Percentiles rank a stretch among this genome's conserved stretches.
These are phyloP conservation scores for Aethes cnicana DNA, from an alignment of 2,888 invertebrate species.

Conservation along the genomic window DNA sequence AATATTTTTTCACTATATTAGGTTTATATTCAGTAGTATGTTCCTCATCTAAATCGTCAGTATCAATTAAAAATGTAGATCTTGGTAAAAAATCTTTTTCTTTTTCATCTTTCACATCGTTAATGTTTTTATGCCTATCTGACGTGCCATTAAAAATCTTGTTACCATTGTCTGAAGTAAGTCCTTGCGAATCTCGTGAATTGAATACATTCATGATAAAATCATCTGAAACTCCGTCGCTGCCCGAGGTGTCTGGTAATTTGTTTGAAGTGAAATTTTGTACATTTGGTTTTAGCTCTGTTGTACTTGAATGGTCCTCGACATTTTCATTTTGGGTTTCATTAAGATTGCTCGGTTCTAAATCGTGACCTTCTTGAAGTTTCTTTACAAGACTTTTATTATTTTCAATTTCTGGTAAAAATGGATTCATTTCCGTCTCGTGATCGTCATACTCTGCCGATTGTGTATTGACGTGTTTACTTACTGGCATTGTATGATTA, in stretches of 20 bases:
- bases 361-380: constrained; percentile 80
- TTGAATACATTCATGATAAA: constrained; percentile 43
- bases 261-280: constrained; percentile 5
- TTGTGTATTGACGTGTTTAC: constrained; percentile 51
- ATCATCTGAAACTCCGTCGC: constrained; percentile 45
- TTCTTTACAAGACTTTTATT: constrained; percentile 83
- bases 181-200: constrained; percentile 36
- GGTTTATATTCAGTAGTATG: constrained; percentile 31
- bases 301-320: constrained; percentile 47
- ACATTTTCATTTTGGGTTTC: constrained; percentile 71
- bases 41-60: constrained; percentile 63
- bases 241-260: constrained; percentile 36
- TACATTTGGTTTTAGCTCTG: not conserved
- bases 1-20: constrained; percentile 35
- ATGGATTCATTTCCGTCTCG: constrained; percentile 85
- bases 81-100: constrained; percentile 46
- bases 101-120: constrained; percentile 34
- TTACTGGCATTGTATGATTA: constrained; percentile 48
- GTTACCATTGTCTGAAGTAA: constrained; percentile 34
- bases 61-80: constrained; percentile 67
- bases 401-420: constrained; percentile 85
- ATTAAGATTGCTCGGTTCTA: constrained; percentile 66
- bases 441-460: constrained; percentile 67
- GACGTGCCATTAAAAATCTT: constrained; percentile 28
- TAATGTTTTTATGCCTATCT: constrained; percentile 21